A percentile compares a stretch with the other conserved stretches of the same genome.
Conservation (phyloP, 2,888 invertebrate genomes). For the Aproaerema taeniolella region DNA sequence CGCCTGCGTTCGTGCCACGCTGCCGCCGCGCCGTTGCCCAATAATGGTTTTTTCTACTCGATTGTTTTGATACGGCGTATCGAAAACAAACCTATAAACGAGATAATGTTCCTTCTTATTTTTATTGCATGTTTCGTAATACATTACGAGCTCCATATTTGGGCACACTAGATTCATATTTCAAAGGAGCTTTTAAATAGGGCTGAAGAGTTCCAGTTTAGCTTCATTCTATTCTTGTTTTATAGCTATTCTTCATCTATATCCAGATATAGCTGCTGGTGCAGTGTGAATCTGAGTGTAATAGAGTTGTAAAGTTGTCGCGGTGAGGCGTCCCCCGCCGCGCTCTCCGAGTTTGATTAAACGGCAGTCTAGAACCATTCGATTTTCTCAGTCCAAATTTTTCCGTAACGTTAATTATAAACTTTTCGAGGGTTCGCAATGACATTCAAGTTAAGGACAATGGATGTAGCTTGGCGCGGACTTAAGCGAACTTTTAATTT, state of each 20-base stretch:
- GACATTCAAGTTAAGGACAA: slow-evolving; percentile 41
- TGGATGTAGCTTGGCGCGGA: slow-evolving; percentile 35
- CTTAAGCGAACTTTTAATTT: slow-evolving; percentile 23
- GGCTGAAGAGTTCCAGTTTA: background rate
- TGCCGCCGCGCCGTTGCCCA: slow-evolving; percentile 19
- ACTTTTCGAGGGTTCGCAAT: slow-evolving; percentile 40
- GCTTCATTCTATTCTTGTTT: slow-evolving; percentile 6
- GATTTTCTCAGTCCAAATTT: slow-evolving; percentile 41
- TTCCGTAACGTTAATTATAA: slow-evolving; percentile 55
- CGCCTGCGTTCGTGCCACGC: slow-evolving; percentile 19
- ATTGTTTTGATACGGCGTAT: slow-evolving; percentile 16
- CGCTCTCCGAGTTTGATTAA: slow-evolving; percentile 43
- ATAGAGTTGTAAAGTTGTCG: slow-evolving; percentile 22
- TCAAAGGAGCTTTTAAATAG: slow-evolving; percentile 4
- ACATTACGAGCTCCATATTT: background rate
- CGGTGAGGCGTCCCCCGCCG: slow-evolving; percentile 15
- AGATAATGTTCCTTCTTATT: slow-evolving; percentile 7
- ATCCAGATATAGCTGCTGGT: slow-evolving; percentile 9
- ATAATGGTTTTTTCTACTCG: slow-evolving; percentile 18
- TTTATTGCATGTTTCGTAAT: slow-evolving; percentile 6
- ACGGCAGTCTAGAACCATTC: slow-evolving; percentile 39
- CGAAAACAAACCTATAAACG: slow-evolving; percentile 17
- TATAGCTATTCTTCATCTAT: slow-evolving; percentile 5
- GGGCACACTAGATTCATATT: background rate
- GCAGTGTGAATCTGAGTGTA: slow-evolving; percentile 21